phyloP scores from a whole-genome alignment of 2,888 invertebrate genomes.

The Trichacis sp. region DNA sequence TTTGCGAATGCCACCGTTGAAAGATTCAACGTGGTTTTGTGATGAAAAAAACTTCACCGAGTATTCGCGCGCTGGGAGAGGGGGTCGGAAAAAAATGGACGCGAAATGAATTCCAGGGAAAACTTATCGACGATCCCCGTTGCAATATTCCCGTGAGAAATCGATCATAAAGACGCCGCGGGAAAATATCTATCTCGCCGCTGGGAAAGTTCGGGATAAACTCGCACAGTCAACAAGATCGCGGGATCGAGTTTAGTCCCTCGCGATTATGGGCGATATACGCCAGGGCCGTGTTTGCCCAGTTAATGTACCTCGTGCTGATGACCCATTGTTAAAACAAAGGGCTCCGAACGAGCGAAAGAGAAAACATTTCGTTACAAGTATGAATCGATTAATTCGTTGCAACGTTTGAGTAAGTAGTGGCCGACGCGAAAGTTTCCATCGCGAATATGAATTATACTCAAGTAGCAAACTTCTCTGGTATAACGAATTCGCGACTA shows the following conservation, averaged over 20 bases:
- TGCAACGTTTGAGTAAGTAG: slow-evolving; percentile 7
- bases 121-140: slow-evolving; percentile 18
- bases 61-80: not conserved
- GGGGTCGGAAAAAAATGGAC: too few relatives aligned
- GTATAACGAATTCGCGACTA: too few relatives aligned
- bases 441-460: slow-evolving; percentile 29
- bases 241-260: slow-evolving; percentile 29
- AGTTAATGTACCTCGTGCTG: slow-evolving; percentile 39
- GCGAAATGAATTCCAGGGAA: slow-evolving; percentile 34
- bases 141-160: slow-evolving; percentile 35
- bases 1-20: too few relatives aligned
- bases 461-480: slow-evolving; percentile 14
- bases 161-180: slow-evolving; percentile 35
- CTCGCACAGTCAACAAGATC: slow-evolving; percentile 31
- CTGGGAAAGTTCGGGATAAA: slow-evolving; percentile 32
- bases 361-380: slow-evolving; percentile 9
- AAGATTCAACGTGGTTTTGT: too few relatives aligned
- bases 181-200: slow-evolving; percentile 32
- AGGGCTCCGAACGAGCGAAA: not conserved
- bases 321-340: slow-evolving; percentile 22
- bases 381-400: too few relatives aligned
- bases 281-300: slow-evolving; percentile 36
- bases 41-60: slow-evolving; percentile 5
- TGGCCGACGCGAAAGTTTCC: slow-evolving; percentile 24
- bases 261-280: slow-evolving; percentile 33